These are phyloP conservation scores for Alsophila aescularia DNA, from an alignment of 2,888 invertebrate genomes.

Conservation along the genomic window DNA sequence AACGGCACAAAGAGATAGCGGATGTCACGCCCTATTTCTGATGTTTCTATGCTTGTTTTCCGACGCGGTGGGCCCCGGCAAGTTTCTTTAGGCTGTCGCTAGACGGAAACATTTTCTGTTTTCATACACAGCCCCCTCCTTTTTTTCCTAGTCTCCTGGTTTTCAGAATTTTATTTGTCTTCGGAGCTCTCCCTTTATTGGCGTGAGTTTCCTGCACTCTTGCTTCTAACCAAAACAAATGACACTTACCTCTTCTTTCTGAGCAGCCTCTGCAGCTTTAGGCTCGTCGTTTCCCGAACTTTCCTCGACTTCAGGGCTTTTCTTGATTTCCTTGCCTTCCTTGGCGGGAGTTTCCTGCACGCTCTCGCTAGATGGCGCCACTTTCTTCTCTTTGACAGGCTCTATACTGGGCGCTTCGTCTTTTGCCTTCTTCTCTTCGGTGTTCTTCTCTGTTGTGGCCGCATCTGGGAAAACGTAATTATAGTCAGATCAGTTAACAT, in stretches of 20 bases:
- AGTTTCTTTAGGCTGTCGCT: too few species aligned
- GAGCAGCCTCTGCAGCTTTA: constrained; percentile 1
- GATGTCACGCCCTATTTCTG: too few species aligned
- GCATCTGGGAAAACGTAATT: constrained; percentile 25
- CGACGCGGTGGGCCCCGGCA: too few species aligned
- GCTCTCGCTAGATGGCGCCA: constrained; percentile 9
- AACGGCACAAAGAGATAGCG: too few species aligned
- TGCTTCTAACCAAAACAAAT: not conserved
- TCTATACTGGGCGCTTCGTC: constrained; percentile 67
- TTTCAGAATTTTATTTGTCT: too few species aligned
- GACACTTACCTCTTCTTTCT: constrained; percentile 12
- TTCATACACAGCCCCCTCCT: too few species aligned
- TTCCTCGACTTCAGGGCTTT: not conserved
- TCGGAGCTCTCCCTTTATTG: too few species aligned
- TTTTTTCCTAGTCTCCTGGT: too few species aligned
- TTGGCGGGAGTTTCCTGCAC: not conserved
- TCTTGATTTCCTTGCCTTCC: not conserved
- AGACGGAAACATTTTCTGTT: too few species aligned
- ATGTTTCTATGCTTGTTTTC: too few species aligned
- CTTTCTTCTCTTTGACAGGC: constrained; percentile 17
- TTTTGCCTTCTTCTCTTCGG: constrained; percentile 37
- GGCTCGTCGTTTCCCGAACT: constrained; percentile 16
- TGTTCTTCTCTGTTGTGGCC: constrained; percentile 30
- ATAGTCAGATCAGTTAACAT: too few species aligned
- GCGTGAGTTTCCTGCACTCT: too few species aligned